Evolutionary conservation across 2,113 vertebrate genomes (phyloP).

Genomic region (Pterocles gutturalis): DNA sequence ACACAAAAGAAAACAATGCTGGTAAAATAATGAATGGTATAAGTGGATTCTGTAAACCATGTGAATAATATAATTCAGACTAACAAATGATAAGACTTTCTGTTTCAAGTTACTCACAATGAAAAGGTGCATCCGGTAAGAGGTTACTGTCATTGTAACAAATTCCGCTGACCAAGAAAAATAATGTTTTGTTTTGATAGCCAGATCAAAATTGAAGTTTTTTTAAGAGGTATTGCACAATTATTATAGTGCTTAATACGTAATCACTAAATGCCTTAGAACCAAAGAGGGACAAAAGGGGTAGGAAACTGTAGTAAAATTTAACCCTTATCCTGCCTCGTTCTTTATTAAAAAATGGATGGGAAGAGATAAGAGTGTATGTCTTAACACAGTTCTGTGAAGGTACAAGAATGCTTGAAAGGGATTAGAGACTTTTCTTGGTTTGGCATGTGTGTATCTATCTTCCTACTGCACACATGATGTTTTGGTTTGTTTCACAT

Average conservation of each 20-base stretch:
- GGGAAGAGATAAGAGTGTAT: background rate
- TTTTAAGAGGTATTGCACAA: background rate
- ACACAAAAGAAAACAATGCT: background rate
- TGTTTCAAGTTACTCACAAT: background rate
- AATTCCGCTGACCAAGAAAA: background rate
- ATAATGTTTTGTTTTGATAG: background rate
- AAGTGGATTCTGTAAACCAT: background rate
- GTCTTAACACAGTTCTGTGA: background rate
- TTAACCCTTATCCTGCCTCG: background rate
- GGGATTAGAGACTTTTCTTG: background rate
- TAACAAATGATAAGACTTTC: background rate
- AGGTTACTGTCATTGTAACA: background rate
- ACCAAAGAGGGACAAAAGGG: background rate
- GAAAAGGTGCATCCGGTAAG: background rate
- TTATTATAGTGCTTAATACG: background rate
- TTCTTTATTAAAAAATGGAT: background rate
- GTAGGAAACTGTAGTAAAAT: background rate
- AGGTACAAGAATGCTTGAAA: background rate
- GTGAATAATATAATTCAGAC: background rate
- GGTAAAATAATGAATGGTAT: background rate
- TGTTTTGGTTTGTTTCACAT: background rate
- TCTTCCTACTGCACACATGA: background rate
- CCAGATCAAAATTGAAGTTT: background rate
- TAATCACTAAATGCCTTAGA: background rate
- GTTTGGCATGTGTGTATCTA: background rate